Conservation (phyloP, 2,797 vertebrate genomes). For the Sebastes taczanowskii region DNA sequence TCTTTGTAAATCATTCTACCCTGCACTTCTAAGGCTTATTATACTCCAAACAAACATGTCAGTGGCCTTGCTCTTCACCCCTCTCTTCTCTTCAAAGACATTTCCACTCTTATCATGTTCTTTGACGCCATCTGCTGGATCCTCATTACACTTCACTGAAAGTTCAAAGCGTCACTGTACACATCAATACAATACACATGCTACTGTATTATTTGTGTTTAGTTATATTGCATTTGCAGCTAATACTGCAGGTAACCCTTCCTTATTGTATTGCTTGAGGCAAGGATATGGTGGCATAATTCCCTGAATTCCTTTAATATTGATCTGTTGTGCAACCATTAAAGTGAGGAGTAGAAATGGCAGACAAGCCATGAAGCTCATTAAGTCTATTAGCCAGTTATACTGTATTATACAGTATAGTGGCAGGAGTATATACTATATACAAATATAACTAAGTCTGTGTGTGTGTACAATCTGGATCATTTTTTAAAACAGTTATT, state of each 20-base stretch:
- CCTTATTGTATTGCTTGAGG: neutral
- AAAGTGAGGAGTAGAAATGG: neutral
- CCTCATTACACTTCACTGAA: neutral
- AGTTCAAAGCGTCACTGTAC: neutral
- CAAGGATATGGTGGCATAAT: neutral
- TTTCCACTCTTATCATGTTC: constrained; percentile 59
- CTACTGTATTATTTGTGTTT: neutral
- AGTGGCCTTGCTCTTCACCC: neutral
- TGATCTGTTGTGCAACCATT: neutral
- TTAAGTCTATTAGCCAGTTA: neutral
- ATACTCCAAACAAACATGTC: neutral
- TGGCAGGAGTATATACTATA: neutral
- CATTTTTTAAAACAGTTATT: neutral
- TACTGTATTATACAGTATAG: neutral
- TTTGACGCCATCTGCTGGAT: constrained; percentile 91
- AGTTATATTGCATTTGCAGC: neutral
- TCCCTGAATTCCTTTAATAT: neutral
- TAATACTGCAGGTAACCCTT: neutral
- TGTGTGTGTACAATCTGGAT: neutral
- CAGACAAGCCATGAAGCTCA: neutral
- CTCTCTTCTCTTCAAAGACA: neutral
- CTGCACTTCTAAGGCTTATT: neutral
- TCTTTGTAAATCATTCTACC: neutral
- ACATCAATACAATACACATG: neutral
- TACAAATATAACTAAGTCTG: neutral